Evolutionary conservation across 2,888 invertebrate species (phyloP).

Genomic region (Eudemis profundana): DNA sequence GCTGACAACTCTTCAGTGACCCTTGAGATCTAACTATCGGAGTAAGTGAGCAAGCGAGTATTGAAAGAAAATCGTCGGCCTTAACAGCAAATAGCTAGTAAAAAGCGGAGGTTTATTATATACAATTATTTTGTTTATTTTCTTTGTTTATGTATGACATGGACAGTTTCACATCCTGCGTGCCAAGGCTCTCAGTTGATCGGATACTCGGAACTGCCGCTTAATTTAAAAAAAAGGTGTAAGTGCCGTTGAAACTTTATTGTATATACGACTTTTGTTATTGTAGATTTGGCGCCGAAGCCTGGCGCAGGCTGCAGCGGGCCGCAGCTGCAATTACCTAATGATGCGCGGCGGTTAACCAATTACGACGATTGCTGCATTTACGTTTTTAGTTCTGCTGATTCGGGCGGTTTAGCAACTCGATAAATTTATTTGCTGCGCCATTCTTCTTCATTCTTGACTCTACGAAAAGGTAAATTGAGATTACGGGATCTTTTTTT

Average conservation of each 20-base stretch:
- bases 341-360: slow-evolving; percentile 79
- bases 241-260: neutral
- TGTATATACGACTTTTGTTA: neutral
- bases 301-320: slow-evolving; percentile 32
- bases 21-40: neutral
- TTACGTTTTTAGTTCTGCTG: slow-evolving; percentile 74
- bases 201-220: neutral
- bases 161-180: neutral
- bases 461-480: neutral
- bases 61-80: neutral
- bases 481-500: neutral
- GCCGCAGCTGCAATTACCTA: slow-evolving; percentile 80
- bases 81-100: neutral
- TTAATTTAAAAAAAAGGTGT: neutral
- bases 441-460: slow-evolving; percentile 14
- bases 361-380: slow-evolving; percentile 75
- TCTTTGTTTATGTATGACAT: neutral
- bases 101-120: neutral
- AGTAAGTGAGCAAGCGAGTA: neutral
- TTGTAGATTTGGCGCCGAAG: neutral
- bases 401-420: slow-evolving; percentile 57
- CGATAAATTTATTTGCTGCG: slow-evolving; percentile 53
- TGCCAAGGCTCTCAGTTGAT: neutral
- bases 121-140: neutral
- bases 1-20: neutral